phyloP scores from a whole-genome alignment of 1,140 invertebrate species.

The Solenopsis invicta region DNA sequence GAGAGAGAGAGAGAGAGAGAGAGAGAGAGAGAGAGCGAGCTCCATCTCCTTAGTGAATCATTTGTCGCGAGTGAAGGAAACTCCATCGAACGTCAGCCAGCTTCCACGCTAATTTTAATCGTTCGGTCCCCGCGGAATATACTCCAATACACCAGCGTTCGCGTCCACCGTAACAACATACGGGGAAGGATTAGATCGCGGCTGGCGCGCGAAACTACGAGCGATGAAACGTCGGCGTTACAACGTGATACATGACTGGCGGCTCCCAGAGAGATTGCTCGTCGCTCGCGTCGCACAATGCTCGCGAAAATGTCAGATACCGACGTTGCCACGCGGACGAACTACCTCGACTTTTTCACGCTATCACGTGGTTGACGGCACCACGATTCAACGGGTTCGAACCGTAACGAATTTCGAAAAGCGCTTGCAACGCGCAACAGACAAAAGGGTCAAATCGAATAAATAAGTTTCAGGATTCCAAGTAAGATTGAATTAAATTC shows the following conservation, averaged over 20 bases:
- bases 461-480: not conserved
- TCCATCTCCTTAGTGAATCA: conserved; percentile 74
- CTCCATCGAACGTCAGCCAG: conserved; percentile 37
- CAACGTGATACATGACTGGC: conserved; percentile 47
- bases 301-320: not conserved
- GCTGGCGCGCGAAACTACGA: not conserved
- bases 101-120: conserved; percentile 73
- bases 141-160: conserved; percentile 7
- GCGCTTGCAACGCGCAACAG: not conserved
- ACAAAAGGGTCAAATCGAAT: not conserved
- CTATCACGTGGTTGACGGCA: not conserved
- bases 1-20: too few species aligned
- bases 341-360: conserved; percentile 11
- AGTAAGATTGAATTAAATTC: not conserved
- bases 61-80: conserved; percentile 71
- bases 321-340: not conserved
- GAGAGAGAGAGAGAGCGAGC: not conserved
- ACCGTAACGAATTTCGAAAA: not conserved
- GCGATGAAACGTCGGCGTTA: conserved; percentile 49
- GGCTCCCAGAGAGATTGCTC: conserved; percentile 51
- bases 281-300: conserved; percentile 39
- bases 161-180: not conserved
- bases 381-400: not conserved
- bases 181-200: conserved; percentile 17
- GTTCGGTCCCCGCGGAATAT: conserved; percentile 28